Evolutionary conservation across 2,888 invertebrate genomes (phyloP).

Genomic region (Phorcus lineatus): DNA sequence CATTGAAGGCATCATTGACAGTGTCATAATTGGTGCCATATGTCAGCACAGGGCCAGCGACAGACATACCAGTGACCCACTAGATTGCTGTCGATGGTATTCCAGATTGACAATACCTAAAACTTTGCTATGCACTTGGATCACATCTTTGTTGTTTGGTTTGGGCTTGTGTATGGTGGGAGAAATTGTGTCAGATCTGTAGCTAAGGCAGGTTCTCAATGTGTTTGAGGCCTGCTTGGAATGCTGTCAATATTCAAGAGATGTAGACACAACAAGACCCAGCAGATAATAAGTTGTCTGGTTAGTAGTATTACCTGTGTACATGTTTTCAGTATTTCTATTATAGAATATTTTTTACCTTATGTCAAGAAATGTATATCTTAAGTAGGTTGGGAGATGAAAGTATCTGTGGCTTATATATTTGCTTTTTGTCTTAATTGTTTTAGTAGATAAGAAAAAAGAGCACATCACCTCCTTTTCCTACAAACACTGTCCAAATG

Average conservation of each 20-base stretch:
- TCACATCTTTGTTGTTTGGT: slow-evolving; percentile 1
- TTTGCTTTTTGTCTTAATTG: too few relatives aligned
- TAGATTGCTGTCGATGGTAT: not conserved
- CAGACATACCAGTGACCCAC: not conserved
- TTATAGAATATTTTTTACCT: not conserved
- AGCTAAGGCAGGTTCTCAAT: not conserved
- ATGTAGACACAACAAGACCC: not conserved
- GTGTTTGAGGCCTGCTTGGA: not conserved
- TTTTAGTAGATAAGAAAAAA: too few relatives aligned
- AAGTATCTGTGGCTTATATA: too few relatives aligned
- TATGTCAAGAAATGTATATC: too few relatives aligned
- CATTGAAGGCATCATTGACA: not conserved
- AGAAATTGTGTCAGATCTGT: not conserved
- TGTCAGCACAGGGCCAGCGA: not conserved
- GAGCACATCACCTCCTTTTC: too few relatives aligned
- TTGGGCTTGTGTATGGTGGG: slow-evolving; percentile 1
- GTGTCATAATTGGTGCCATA: not conserved
- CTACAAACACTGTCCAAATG: too few relatives aligned
- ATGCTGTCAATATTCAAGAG: not conserved
- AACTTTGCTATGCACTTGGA: slow-evolving; percentile 5
- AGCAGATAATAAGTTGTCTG: not conserved
- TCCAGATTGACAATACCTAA: not conserved
- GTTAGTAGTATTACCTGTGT: not conserved
- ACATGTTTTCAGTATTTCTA: not conserved
- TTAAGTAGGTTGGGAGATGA: too few relatives aligned